phyloP scores from a whole-genome alignment of 2,888 invertebrate species.

The Meteorus cinctellus region DNA sequence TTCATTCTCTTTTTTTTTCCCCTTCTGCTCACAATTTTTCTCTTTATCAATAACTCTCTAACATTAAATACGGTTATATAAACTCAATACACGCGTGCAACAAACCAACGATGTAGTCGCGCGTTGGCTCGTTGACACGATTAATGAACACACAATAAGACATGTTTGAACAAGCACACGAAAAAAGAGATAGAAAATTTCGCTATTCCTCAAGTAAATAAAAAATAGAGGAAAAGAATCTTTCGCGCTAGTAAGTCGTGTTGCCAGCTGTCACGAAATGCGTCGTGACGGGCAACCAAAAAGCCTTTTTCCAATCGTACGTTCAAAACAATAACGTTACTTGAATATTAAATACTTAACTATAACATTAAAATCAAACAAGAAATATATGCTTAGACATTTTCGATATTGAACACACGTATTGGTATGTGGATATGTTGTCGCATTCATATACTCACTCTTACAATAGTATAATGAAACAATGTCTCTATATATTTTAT shows the following conservation, averaged over 20 bases:
- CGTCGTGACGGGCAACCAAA: conserved; percentile 54
- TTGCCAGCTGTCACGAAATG: conserved; percentile 50
- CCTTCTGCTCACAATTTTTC: neutral
- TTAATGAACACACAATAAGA: conserved; percentile 47
- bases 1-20: neutral
- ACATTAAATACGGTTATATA: too few relatives aligned
- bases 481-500: conserved; percentile 8
- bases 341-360: conserved; percentile 24
- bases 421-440: conserved; percentile 6
- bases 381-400: neutral
- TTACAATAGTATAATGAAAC: conserved; percentile 3
- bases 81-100: too few relatives aligned
- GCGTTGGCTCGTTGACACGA: conserved; percentile 44
- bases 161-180: conserved; percentile 39
- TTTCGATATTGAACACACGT: conserved; percentile 5
- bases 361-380: neutral
- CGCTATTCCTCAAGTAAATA: conserved; percentile 11
- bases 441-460: neutral
- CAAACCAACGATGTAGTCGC: neutral
- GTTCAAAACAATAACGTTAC: conserved; percentile 26
- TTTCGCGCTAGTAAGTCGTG: too few relatives aligned
- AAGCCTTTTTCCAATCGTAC: conserved; percentile 35
- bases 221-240: neutral
- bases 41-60: too few relatives aligned
- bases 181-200: conserved; percentile 19